Evolutionary conservation across 2,113 vertebrate species (phyloP).

Genomic region (Lophius piscatorius): DNA sequence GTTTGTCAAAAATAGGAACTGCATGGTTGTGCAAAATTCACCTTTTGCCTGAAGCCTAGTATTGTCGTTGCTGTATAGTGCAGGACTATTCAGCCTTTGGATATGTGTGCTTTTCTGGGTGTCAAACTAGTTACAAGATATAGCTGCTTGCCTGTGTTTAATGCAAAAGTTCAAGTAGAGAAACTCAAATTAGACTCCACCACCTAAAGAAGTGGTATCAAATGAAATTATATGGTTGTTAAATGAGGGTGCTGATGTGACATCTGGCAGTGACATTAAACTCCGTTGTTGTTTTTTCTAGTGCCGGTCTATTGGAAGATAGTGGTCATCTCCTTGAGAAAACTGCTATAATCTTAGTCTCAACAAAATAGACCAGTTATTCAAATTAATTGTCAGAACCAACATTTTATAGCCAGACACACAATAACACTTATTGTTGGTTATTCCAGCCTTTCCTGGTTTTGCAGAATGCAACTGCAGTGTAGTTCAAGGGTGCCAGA

Average conservation of each 20-base stretch:
- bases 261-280: conserved; percentile 37
- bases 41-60: no score
- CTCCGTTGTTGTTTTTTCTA: background rate
- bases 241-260: conserved; percentile 27
- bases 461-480: conserved; percentile 34
- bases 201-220: conserved; percentile 10
- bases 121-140: background rate
- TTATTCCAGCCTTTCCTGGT: conserved; percentile 22
- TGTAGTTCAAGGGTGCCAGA: conserved; percentile 52
- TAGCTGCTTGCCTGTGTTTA: conserved; percentile 3
- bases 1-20: no score
- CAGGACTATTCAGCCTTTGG: no score
- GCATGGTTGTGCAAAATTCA: no score
- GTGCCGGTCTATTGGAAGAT: conserved; percentile 23
- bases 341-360: conserved; percentile 18
- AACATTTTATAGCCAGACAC: conserved; percentile 30
- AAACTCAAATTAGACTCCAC: conserved; percentile 13
- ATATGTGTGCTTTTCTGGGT: no score
- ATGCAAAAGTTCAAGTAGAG: conserved; percentile 16
- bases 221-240: conserved; percentile 23
- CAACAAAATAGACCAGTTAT: conserved; percentile 30
- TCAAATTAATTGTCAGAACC: conserved; percentile 39
- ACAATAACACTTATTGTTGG: conserved; percentile 4
- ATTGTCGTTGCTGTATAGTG: no score
- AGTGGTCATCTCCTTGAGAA: conserved; percentile 6